Conservation (phyloP, 2,888 invertebrate genomes). For the Tetrapedia diversipes region DNA sequence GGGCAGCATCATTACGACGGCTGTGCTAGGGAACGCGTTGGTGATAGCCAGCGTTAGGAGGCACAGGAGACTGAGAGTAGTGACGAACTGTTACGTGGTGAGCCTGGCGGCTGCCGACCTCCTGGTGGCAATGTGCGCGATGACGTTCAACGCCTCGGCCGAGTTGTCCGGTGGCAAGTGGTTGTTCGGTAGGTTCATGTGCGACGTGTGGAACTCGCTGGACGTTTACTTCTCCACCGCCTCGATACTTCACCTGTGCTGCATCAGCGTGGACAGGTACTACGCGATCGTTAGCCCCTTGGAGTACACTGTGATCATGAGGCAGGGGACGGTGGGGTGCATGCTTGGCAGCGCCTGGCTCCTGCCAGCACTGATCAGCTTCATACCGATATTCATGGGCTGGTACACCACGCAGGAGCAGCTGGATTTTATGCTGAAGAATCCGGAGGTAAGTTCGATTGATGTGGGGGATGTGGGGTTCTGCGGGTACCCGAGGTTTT, state of each 20-base stretch:
- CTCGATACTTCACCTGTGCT: constrained; percentile 96
- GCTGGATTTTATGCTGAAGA: constrained; percentile 84
- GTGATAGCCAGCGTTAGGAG: constrained; percentile 93
- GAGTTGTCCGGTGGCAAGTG: constrained; percentile 92
- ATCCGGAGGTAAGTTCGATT: constrained; percentile 86
- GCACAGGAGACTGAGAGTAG: constrained; percentile 91
- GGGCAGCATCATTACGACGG: constrained; percentile 93
- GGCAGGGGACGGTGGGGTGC: constrained; percentile 88
- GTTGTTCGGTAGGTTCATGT: constrained; percentile 95
- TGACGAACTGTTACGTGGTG: constrained; percentile 98
- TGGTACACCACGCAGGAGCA: constrained; percentile 89
- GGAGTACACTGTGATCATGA: constrained; percentile 96
- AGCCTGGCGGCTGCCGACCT: constrained; percentile 97
- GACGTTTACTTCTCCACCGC: constrained; percentile 97
- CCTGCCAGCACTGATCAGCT: constrained; percentile 86
- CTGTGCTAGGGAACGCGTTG: constrained; percentile 95
- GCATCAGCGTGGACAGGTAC: constrained; percentile 96
- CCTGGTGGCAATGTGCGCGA: constrained; percentile 94
- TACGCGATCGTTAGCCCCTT: constrained; percentile 96
- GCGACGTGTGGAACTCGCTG: constrained; percentile 96
- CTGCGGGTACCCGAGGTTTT: not conserved
- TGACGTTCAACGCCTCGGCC: constrained; percentile 96
- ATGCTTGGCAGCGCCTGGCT: constrained; percentile 85
- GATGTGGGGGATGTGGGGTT: not conserved
- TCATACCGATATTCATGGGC: constrained; percentile 87